Evolutionary conservation across 2,113 vertebrate species (phyloP), one percentile per base, ranked within the genome.

Genomic region (Helogale parvula): DNA sequence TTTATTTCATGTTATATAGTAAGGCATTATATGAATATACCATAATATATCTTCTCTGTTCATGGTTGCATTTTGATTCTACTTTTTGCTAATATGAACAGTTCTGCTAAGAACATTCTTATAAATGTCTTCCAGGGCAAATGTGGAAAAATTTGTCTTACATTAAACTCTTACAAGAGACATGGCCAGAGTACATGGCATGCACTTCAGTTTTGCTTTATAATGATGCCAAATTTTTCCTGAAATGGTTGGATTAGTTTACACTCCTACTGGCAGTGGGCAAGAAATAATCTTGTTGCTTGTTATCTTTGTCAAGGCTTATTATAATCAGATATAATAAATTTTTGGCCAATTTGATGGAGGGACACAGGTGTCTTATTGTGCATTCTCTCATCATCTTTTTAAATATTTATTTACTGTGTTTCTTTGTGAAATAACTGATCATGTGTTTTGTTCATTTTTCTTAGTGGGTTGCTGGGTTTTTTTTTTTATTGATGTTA

Each of bases 391-490:
- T 83, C 76, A 87, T 4, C 33, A 83, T 87, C 31, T 89, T 87
- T 41, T 35, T 89, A 91, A 96, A 85, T 92, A 60, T 60, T 72
- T 88, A 57, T n/a, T 95, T 85, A 65, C 54, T 84, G 5, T 69
- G 10, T 97, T 92, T 95, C 35, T 95, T 82, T 21, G 7, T 82
- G 71, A 94, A 86, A 35, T 96, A 79, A 63, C 33, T 82, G 11
- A 35, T 88, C 2, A 0, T 79, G 38, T 35, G 69, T 82, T 86
- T 87, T 38, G 19, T 31, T 85, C n/a, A 21, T 82, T 95, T 82
- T 94, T 68, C 11, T n/a, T 52, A 92, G 7, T 60, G 19, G 29
- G 7, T 54, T 68, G 10, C 79, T 87, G 17, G 66, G 15, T 41
- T 27, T 60, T 63, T 91, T 15, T 82, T 91, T 11, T 82, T 63